Percentiles rank a stretch among this genome's conserved stretches.
phyloP scores from a whole-genome alignment of 2,888 invertebrate species.

The Lasioglossum oenotherae region DNA sequence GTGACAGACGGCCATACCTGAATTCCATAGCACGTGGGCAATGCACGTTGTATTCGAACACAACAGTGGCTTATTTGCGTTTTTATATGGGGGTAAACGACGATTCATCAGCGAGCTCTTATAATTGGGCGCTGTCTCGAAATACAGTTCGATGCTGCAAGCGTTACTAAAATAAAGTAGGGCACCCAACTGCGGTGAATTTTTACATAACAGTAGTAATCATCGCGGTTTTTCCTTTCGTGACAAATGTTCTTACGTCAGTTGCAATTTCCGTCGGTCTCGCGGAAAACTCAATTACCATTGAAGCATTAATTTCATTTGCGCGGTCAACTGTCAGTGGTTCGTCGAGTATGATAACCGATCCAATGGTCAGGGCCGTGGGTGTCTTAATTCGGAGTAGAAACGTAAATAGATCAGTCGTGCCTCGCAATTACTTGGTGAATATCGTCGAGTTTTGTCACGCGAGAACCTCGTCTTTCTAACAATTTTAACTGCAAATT shows the following conservation, averaged over 20 bases:
- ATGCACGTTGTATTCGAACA: conserved; percentile 22
- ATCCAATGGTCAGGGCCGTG: neutral
- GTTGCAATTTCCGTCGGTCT: neutral
- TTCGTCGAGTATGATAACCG: neutral
- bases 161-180: neutral
- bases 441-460: neutral
- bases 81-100: neutral
- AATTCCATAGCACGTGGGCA: conserved; percentile 61
- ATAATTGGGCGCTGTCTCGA: neutral
- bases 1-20: conserved; percentile 43
- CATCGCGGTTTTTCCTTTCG: neutral
- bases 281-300: conserved; percentile 4
- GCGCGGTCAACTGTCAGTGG: neutral
- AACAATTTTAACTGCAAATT: neutral
- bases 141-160: neutral
- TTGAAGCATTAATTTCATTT: neutral
- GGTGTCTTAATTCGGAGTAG: conserved; percentile 2
- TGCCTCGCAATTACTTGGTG: neutral
- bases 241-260: neutral
- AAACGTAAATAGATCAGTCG: conserved; percentile 12
- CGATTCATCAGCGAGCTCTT: neutral
- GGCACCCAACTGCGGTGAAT: neutral
- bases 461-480: neutral
- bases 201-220: neutral
- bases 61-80: neutral